Evolutionary conservation across 2,113 vertebrate species (phyloP), one percentile per base, ranked within the genome.

Genomic region (Alethe castanea): DNA sequence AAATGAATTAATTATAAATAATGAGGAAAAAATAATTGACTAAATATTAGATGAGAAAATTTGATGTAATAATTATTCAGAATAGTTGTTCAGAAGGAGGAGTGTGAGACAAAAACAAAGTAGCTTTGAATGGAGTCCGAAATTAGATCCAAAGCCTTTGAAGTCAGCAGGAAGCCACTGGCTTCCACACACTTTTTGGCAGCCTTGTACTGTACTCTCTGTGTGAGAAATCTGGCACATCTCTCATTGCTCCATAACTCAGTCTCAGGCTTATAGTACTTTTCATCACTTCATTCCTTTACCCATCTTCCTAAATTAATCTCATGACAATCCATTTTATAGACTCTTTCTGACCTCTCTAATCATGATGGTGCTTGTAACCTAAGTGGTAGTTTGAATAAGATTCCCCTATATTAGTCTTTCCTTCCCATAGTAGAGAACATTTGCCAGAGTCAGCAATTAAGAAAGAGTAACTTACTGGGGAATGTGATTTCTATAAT

Each of bases 261-360:
- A 91, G 73, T 79, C 23, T 11, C 13, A 23, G 10, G 45, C 50
- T 82, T 62, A 77, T 11, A 73, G n/a, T 40, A 76, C 8, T 91
- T 11, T 89, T 85, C 48, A 65, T 47, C 29, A 79, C 36, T 80
- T 85, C 78, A 56, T 92, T 95, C 33, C 45, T 82, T 79, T 79
- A 45, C 65, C 28, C 26, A 72, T 91, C 53, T 81, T 89, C 35
- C 48, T 82, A 95, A 92, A 95, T 85, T 85, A 89, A 91, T 90
- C 84, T 91, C 81, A 91, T 50, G 59, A 72, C n/a, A 85, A 80
- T 91, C 81, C 31, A 20, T 42, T 89, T 86, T 87, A 91, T 76
- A 92, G 73, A 87, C 40, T 88, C 29, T 56, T 89, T 76, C 57
- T 85, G 66, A 69, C 81, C 70, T 76, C 24, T 80, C 53, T 54